Evolutionary conservation across 2,797 vertebrate species (phyloP).

Genomic region (Aulostomus chinensis): DNA sequence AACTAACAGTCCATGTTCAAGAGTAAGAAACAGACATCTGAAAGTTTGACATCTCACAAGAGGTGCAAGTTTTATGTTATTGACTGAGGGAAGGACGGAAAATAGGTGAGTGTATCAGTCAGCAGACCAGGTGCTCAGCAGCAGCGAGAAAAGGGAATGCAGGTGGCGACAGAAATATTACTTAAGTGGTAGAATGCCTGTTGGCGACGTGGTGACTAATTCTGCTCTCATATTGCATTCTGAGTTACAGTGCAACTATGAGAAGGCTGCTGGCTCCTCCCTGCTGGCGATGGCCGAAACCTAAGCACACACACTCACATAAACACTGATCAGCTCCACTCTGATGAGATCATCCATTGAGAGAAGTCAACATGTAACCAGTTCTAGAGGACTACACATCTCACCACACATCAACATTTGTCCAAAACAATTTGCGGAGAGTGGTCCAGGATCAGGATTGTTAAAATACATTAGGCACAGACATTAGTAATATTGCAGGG

Average conservation of each 20-base stretch:
- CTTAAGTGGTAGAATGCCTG: slow-evolving; percentile 19
- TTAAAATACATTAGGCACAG: slow-evolving; percentile 68
- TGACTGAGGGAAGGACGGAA: background rate
- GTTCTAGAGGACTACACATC: too few species aligned
- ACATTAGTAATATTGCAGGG: slow-evolving; percentile 78
- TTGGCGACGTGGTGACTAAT: slow-evolving; percentile 49
- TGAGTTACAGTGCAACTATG: slow-evolving; percentile 34
- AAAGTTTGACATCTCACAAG: too few species aligned
- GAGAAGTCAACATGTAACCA: too few species aligned
- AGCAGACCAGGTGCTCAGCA: slow-evolving; percentile 26
- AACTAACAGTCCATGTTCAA: too few species aligned
- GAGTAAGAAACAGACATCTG: too few species aligned
- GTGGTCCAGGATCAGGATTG: slow-evolving; percentile 66
- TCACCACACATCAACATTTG: slow-evolving; percentile 67
- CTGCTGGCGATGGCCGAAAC: slow-evolving; percentile 6
- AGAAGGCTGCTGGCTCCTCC: slow-evolving; percentile 18
- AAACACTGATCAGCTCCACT: slow-evolving; percentile 19
- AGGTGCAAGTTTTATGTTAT: too few species aligned
- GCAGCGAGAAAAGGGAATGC: slow-evolving; percentile 26
- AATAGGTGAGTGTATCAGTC: slow-evolving; percentile 5
- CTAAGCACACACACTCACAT: slow-evolving; percentile 1
- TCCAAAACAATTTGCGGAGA: slow-evolving; percentile 71
- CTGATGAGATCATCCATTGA: too few species aligned
- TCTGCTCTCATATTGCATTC: slow-evolving; percentile 44
- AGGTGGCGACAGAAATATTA: slow-evolving; percentile 40